A percentile compares a stretch with the other conserved stretches of the same genome.
These are phyloP conservation scores for Apeira syringaria DNA, from an alignment of 2,888 invertebrate genomes.

Conservation along the genomic window DNA sequence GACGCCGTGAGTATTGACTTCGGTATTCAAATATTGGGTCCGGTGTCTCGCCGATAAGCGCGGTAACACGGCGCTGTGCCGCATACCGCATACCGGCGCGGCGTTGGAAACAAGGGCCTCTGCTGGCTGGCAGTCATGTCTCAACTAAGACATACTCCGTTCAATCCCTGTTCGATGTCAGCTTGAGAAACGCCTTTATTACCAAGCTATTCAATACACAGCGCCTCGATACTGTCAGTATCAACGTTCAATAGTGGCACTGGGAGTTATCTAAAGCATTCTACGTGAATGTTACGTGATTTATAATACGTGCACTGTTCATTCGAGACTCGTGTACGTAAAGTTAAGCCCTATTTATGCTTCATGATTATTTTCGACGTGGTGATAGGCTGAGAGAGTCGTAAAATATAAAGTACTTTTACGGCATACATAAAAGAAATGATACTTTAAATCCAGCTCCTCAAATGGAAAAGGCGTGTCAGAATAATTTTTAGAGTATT, in stretches of 20 bases:
- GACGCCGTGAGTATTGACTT: slow-evolving; percentile 48
- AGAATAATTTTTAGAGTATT: slow-evolving; percentile 8
- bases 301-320: slow-evolving; percentile 18
- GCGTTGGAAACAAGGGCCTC: slow-evolving; percentile 38
- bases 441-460: slow-evolving; percentile 13
- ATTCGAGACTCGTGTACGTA: slow-evolving; percentile 17
- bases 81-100: too few species aligned
- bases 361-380: slow-evolving; percentile 27
- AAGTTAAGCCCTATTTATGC: slow-evolving; percentile 24
- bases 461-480: slow-evolving; percentile 22
- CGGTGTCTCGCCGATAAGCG: slow-evolving; percentile 58
- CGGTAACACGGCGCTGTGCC: slow-evolving; percentile 57
- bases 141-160: slow-evolving; percentile 19
- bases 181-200: slow-evolving; percentile 44
- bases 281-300: slow-evolving; percentile 35
- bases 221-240: slow-evolving; percentile 45
- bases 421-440: slow-evolving; percentile 28
- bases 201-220: slow-evolving; percentile 45
- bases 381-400: slow-evolving; percentile 43
- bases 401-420: slow-evolving; percentile 46
- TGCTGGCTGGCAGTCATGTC: slow-evolving; percentile 25
- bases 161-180: slow-evolving; percentile 32
- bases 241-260: slow-evolving; percentile 42
- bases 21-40: slow-evolving; percentile 59
- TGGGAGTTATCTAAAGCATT: slow-evolving; percentile 46